Evolutionary conservation across 2,888 invertebrate species (phyloP).

Genomic region (Andrena camellia): DNA sequence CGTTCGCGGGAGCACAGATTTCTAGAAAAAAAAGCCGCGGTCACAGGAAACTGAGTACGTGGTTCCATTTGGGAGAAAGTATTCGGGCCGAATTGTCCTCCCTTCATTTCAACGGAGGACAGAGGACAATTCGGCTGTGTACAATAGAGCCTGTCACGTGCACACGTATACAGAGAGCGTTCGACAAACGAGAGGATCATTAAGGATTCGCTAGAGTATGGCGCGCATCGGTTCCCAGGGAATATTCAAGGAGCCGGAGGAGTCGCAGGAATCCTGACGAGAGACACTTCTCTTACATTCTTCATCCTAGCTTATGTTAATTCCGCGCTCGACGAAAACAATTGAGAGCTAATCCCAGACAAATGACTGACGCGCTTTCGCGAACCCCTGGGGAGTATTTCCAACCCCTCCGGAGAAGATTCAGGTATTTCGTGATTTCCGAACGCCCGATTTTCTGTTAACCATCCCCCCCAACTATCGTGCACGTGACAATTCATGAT

Average conservation of each 20-base stretch:
- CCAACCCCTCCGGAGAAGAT: slow-evolving; percentile 51
- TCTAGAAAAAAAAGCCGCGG: no score
- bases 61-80: neutral
- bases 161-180: slow-evolving; percentile 57
- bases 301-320: slow-evolving; percentile 85
- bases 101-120: neutral
- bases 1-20: no score
- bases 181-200: slow-evolving; percentile 69
- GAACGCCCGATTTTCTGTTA: slow-evolving; percentile 10
- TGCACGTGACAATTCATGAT: neutral
- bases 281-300: slow-evolving; percentile 80
- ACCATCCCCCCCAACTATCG: neutral
- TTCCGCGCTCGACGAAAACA: slow-evolving; percentile 82
- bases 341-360: slow-evolving; percentile 84
- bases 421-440: slow-evolving; percentile 63
- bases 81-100: no score
- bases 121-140: neutral
- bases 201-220: slow-evolving; percentile 74
- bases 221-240: slow-evolving; percentile 68
- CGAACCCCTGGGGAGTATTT: slow-evolving; percentile 45
- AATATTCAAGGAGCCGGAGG: slow-evolving; percentile 77
- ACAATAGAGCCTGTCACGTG: slow-evolving; percentile 27
- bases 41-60: no score
- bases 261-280: slow-evolving; percentile 69
- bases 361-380: slow-evolving; percentile 82